Evolutionary conservation across 2,888 invertebrate genomes (phyloP), one percentile per base, ranked within the genome.

Genomic region (Autographa pulchrina): DNA sequence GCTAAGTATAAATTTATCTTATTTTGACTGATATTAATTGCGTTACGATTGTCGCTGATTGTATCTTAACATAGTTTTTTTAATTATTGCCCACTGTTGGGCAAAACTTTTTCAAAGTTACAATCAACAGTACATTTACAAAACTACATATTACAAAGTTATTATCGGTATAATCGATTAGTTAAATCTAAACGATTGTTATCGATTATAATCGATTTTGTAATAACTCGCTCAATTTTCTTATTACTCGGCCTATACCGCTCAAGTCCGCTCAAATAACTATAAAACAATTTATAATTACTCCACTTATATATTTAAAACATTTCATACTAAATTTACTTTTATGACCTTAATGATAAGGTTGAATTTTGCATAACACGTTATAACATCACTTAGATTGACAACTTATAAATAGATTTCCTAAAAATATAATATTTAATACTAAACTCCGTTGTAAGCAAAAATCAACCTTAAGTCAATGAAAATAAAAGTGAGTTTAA

Each of bases 221-320:
- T n/a, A 8, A n/a, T 62, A 59, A 54, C 66, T 78, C 79, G 77
- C 77, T 77, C 80, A 77, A 77, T 9, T 43, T 43, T 18, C 35
- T 38, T 62, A 74, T 60, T 52, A 74, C 54, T 54, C 56, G 80
- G 77, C 77, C 77, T 77, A 77, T 14, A 56, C 20, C 75, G 77
- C 77, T 77, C 75, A 78, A 77, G 35, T 52, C 20, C 75, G 77
- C 77, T 77, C 75, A 79, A 77, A 38, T 52, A 56, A 56, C 11
- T 11, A 56, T 13, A 25, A 56, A 20, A 60, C 20, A 32, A 43
- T 2, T 38, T 38, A 11, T 20, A 18, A 25, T 61, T 31, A 16
- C 61, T 41, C 7, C 20, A 35, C 9, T 14, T 25, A 32, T 14
- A 2, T 35, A 0, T 13, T 35, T 14, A 35, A 54, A 18, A 1